phyloP scores from a whole-genome alignment of 2,113 vertebrate genomes.

The Pristiophorus japonicus region DNA sequence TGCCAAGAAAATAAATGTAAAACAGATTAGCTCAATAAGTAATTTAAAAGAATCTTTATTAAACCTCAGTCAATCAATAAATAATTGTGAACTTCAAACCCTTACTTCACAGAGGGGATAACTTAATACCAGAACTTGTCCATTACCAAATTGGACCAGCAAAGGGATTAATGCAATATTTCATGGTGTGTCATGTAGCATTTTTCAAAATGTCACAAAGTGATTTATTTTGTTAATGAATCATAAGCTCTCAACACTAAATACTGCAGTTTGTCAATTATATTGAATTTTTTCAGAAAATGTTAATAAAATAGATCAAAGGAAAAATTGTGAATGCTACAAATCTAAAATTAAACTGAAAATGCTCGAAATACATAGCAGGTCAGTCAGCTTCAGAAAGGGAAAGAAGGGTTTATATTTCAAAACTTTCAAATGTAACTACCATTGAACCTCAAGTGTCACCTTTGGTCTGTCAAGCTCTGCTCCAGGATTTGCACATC shows the following conservation, averaged over 20 bases:
- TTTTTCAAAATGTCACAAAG: background rate
- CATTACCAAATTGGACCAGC: background rate
- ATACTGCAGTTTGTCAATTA: no score
- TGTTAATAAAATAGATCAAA: no score
- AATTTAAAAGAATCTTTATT: background rate
- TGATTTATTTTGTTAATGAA: background rate
- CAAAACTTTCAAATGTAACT: no score
- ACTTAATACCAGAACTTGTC: background rate
- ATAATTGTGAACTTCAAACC: background rate
- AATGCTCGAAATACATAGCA: no score
- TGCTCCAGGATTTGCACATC: background rate
- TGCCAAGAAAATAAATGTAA: background rate
- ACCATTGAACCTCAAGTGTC: no score
- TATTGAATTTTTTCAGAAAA: no score
- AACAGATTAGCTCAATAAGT: background rate
- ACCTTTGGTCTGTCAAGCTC: background rate
- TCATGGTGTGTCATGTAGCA: no score
- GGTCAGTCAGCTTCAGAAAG: no score
- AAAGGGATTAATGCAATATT: constrained; percentile 8
- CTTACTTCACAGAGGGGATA: background rate
- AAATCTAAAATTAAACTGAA: no score
- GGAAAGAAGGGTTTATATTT: no score
- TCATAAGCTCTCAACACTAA: no score
- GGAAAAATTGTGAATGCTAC: no score
- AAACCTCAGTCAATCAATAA: background rate